phyloP scores from a whole-genome alignment of 2,797 vertebrate species.

The Aythya fuligula region DNA sequence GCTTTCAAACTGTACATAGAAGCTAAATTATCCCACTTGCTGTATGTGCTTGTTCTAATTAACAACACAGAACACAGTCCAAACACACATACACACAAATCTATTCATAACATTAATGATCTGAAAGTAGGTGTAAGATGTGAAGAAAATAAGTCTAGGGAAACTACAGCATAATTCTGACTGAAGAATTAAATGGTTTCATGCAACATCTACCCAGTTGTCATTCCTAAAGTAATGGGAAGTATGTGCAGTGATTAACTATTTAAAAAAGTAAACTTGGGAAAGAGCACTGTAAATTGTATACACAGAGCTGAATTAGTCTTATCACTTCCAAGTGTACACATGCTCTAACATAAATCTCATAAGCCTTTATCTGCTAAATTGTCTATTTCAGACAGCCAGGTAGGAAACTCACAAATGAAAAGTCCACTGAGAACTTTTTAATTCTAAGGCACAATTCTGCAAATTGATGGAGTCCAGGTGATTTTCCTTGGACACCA shows the following conservation, averaged over 20 bases:
- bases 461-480: neutral
- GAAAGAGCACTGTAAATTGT: neutral
- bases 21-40: neutral
- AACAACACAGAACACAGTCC: neutral
- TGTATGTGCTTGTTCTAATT: neutral
- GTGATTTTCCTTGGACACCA: neutral
- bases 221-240: neutral
- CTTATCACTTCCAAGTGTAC: neutral
- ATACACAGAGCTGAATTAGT: neutral
- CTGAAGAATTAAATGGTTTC: neutral
- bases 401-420: neutral
- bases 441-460: neutral
- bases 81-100: neutral
- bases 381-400: neutral
- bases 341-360: neutral
- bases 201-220: neutral
- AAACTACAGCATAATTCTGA: neutral
- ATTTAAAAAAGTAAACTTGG: neutral
- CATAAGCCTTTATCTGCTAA: neutral
- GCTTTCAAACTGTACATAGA: neutral
- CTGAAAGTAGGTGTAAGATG: neutral
- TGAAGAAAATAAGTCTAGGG: neutral
- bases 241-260: neutral
- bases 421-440: neutral
- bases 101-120: neutral